phyloP scores from a whole-genome alignment of 2,888 invertebrate genomes.

The Agrilus biguttatus region DNA sequence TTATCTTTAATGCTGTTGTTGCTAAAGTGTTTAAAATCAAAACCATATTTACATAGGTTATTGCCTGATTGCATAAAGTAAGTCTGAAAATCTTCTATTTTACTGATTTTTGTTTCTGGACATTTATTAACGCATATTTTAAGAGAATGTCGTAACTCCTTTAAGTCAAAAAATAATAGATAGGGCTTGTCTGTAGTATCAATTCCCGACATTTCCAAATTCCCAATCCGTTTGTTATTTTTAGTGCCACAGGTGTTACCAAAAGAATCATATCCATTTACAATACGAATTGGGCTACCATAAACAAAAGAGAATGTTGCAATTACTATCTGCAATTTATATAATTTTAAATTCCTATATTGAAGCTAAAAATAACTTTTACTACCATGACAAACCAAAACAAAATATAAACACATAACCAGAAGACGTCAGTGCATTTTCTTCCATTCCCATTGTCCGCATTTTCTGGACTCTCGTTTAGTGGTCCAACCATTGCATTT shows the following conservation, averaged over 20 bases:
- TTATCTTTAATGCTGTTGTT: slow-evolving; percentile 15
- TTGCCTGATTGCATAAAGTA: slow-evolving; percentile 62
- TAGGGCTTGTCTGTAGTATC: slow-evolving; percentile 65
- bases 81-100: slow-evolving; percentile 50
- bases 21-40: slow-evolving; percentile 39
- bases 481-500: slow-evolving; percentile 14
- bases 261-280: slow-evolving; percentile 88
- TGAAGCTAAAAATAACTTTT: slow-evolving; percentile 4
- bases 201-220: slow-evolving; percentile 63
- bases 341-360: slow-evolving; percentile 6
- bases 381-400: slow-evolving; percentile 78
- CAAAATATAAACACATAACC: slow-evolving; percentile 61
- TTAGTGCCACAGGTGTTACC: slow-evolving; percentile 87
- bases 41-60: slow-evolving; percentile 63
- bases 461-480: slow-evolving; percentile 26
- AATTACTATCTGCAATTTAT: slow-evolving; percentile 51
- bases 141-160: slow-evolving; percentile 57
- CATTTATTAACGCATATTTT: slow-evolving; percentile 86
- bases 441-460: slow-evolving; percentile 36
- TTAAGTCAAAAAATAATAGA: slow-evolving; percentile 72
- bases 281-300: slow-evolving; percentile 71
- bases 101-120: slow-evolving; percentile 50
- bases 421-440: slow-evolving; percentile 71
- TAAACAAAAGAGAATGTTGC: slow-evolving; percentile 79
- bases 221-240: slow-evolving; percentile 58